Evolutionary conservation across 2,888 invertebrate species (phyloP).

Genomic region (Chymomyza procnemis): DNA sequence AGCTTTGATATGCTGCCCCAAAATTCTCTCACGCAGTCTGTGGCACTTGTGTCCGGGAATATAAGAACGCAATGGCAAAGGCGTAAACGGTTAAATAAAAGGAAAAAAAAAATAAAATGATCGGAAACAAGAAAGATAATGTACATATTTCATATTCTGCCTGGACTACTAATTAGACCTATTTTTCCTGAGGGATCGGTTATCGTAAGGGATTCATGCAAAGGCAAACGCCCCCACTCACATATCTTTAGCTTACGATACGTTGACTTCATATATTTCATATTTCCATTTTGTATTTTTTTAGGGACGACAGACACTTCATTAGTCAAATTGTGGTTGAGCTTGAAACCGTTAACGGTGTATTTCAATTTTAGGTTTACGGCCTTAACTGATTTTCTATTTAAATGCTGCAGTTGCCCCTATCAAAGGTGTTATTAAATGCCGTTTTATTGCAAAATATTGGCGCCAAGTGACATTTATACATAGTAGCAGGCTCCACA

Average conservation of each 20-base stretch:
- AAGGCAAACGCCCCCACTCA: constrained; percentile 13
- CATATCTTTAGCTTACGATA: not conserved
- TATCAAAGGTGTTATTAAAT: constrained; percentile 56
- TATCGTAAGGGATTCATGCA: not conserved
- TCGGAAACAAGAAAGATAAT: not conserved
- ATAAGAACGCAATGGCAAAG: not conserved
- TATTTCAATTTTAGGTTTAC: not conserved
- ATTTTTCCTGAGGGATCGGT: not conserved
- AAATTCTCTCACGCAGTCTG: constrained; percentile 27
- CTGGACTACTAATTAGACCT: not conserved
- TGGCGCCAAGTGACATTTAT: constrained; percentile 68
- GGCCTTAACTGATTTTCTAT: not conserved
- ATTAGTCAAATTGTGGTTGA: constrained; percentile 6
- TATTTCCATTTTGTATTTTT: not conserved
- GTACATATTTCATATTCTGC: not conserved
- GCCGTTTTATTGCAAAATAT: constrained; percentile 49
- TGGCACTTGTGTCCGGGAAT: not conserved
- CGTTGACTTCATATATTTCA: not conserved
- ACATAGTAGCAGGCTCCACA: constrained; percentile 39
- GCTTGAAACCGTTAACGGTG: constrained; percentile 5
- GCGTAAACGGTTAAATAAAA: not conserved
- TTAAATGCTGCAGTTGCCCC: not conserved
- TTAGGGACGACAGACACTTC: constrained; percentile 6
- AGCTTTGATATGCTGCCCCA: constrained; percentile 5
- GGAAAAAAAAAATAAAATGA: not conserved